Conservation (phyloP, 1,140 invertebrate species). For the Hirudo medicinalis region DNA sequence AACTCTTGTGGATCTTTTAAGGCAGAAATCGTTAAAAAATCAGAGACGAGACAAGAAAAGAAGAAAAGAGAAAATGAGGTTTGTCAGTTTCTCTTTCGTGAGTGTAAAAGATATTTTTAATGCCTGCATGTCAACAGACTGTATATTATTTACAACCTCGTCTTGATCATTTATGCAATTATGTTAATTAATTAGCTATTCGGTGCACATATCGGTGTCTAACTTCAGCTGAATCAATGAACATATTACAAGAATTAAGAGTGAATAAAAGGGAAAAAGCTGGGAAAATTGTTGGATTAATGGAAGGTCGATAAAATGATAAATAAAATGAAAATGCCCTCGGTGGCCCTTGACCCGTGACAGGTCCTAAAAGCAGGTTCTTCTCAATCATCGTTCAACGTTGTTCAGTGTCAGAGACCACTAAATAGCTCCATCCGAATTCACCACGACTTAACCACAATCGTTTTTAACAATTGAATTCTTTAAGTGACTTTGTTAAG, state of each 20-base stretch:
- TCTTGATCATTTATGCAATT: neutral
- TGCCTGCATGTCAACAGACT: neutral
- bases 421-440: no score
- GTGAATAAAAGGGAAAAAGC: no score
- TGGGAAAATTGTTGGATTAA: no score
- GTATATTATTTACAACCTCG: neutral
- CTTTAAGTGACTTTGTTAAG: no score
- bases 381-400: no score
- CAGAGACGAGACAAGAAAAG: conserved; percentile 35
- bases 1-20: conserved; percentile 42
- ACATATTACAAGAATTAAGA: neutral
- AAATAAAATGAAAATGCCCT: no score
- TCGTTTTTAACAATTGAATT: no score
- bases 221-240: neutral
- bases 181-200: conserved; percentile 6
- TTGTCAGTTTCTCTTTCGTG: neutral
- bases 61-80: conserved; percentile 29
- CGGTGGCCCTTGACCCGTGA: no score
- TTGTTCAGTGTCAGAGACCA: no score
- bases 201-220: conserved; percentile 10
- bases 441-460: no score
- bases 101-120: neutral
- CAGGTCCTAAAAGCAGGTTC: no score
- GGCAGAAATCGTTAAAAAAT: conserved; percentile 43
- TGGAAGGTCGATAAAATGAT: no score